phyloP scores from a whole-genome alignment of 1,140 invertebrate genomes.

The Hyphantria cunea region DNA sequence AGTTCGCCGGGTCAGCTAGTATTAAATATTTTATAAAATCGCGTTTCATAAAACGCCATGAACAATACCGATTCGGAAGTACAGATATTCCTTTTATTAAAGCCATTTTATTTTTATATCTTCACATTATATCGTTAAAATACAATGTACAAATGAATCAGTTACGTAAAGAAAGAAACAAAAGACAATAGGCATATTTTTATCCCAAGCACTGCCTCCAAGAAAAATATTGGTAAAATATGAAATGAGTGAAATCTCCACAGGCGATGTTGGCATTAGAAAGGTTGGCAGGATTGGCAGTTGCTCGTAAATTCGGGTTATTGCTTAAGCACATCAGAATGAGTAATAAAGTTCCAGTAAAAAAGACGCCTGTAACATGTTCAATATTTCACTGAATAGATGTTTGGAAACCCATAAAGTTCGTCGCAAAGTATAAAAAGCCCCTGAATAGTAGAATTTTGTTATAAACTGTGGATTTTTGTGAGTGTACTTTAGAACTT shows the following conservation, averaged over 20 bases:
- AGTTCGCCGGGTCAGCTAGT: too few species aligned
- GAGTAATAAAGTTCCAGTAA: constrained; percentile 34
- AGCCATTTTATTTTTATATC: too few species aligned
- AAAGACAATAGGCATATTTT: too few species aligned
- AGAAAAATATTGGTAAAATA: constrained; percentile 1
- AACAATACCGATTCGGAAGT: too few species aligned
- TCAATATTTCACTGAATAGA: constrained; percentile 13
- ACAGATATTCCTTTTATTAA: too few species aligned
- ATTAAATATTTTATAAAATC: too few species aligned
- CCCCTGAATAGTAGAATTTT: background rate
- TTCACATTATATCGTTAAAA: too few species aligned
- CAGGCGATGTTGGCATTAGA: constrained; percentile 21
- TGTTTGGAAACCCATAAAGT: constrained; percentile 14
- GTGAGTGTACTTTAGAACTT: too few species aligned
- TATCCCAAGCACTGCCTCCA: too few species aligned
- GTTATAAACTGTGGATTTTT: constrained; percentile 2
- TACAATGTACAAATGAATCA: too few species aligned
- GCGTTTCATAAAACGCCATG: too few species aligned
- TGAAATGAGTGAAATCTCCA: constrained; percentile 11
- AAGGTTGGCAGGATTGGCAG: constrained; percentile 37
- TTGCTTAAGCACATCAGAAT: constrained; percentile 41
- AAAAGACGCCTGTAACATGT: constrained; percentile 9
- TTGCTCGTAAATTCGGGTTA: constrained; percentile 36
- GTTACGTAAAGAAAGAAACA: too few species aligned
- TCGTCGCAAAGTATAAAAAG: constrained; percentile 7